Conservation (phyloP, 2,797 vertebrate genomes). For the Epinephelus malabaricus region DNA sequence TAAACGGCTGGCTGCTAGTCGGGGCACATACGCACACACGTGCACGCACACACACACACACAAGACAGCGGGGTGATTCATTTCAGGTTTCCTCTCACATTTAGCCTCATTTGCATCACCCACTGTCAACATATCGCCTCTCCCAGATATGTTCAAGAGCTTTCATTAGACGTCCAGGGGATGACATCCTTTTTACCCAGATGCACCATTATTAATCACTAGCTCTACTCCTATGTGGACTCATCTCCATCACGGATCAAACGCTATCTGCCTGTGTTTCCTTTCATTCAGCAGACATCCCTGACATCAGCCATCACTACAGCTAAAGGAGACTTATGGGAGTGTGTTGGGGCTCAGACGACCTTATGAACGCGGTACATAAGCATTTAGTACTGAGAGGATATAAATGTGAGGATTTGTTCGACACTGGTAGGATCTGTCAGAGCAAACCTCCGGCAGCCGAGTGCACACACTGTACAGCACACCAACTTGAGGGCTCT, state of each 20-base stretch:
- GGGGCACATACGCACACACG: slow-evolving; percentile 37
- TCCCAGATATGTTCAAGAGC: slow-evolving; percentile 85
- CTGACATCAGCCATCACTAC: slow-evolving; percentile 85
- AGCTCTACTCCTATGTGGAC: slow-evolving; percentile 78
- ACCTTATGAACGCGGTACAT: slow-evolving; percentile 83
- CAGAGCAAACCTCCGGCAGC: slow-evolving; percentile 63
- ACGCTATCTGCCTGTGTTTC: slow-evolving; percentile 85
- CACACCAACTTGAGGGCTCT: slow-evolving; percentile 52
- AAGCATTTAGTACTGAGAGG: slow-evolving; percentile 80
- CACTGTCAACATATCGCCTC: slow-evolving; percentile 86
- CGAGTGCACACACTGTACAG: slow-evolving; percentile 15
- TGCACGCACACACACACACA: slow-evolving; percentile 21
- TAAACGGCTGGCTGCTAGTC: slow-evolving; percentile 79
- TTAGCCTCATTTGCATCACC: slow-evolving; percentile 89
- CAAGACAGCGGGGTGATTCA: slow-evolving; percentile 84
- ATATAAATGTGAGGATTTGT: slow-evolving; percentile 81
- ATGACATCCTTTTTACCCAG: slow-evolving; percentile 85
- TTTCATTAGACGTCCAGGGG: slow-evolving; percentile 85
- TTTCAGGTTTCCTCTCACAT: slow-evolving; percentile 85
- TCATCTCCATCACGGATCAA: slow-evolving; percentile 88
- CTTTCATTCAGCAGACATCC: slow-evolving; percentile 84
- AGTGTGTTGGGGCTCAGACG: slow-evolving; percentile 78
- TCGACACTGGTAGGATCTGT: slow-evolving; percentile 75
- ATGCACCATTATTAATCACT: slow-evolving; percentile 86
- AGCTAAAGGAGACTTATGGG: slow-evolving; percentile 87